Conservation (phyloP, 2,888 invertebrate species). For the Drosophila monieri region DNA sequence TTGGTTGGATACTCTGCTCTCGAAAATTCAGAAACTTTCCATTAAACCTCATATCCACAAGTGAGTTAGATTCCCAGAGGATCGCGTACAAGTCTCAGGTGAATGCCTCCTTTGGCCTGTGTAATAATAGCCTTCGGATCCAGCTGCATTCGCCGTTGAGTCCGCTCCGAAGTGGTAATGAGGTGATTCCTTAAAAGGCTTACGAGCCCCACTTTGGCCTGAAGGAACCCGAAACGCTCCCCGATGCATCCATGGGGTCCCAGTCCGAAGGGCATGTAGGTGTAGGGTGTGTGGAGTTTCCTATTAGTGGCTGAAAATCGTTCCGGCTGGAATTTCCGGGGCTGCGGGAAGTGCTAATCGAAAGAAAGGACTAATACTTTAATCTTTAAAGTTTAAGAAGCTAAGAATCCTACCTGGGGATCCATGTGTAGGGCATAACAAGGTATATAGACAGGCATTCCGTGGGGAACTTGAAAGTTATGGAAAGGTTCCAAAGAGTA, state of each 20-base stretch:
- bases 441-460: slow-evolving; percentile 82
- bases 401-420: slow-evolving; percentile 68
- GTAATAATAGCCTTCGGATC: slow-evolving; percentile 81
- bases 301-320: slow-evolving; percentile 82
- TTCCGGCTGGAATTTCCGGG: slow-evolving; percentile 82
- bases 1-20: slow-evolving; percentile 38
- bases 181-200: slow-evolving; percentile 81
- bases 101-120: slow-evolving; percentile 81
- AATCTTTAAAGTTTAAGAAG: no score
- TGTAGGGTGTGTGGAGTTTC: slow-evolving; percentile 77
- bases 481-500: slow-evolving; percentile 77
- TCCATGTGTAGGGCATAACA: slow-evolving; percentile 82
- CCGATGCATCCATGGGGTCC: slow-evolving; percentile 84
- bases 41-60: background rate
- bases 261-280: slow-evolving; percentile 83
- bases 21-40: slow-evolving; percentile 8
- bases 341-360: slow-evolving; percentile 81
- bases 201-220: slow-evolving; percentile 82
- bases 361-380: background rate
- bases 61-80: slow-evolving; percentile 59
- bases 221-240: slow-evolving; percentile 82
- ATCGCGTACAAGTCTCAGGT: slow-evolving; percentile 79
- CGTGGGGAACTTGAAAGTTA: slow-evolving; percentile 73
- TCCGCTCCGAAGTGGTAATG: slow-evolving; percentile 74
- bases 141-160: slow-evolving; percentile 74